phyloP scores from a whole-genome alignment of 2,113 vertebrate species.

The Festucalex cinctus region DNA sequence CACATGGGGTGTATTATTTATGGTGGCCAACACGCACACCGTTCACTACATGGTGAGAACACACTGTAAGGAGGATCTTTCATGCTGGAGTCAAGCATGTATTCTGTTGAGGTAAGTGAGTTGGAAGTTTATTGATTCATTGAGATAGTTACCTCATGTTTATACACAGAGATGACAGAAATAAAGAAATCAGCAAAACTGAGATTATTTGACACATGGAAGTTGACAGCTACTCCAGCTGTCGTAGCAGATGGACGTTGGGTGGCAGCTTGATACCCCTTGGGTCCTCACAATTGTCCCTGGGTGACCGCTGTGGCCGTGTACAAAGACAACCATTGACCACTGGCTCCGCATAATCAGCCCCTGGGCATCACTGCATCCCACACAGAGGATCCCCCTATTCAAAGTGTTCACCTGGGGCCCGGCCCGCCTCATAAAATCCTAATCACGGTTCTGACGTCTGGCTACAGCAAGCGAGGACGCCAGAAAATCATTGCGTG shows the following conservation, averaged over 20 bases:
- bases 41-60: background rate
- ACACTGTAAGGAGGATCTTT: conserved; percentile 6
- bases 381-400: conserved; percentile 39
- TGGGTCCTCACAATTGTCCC: conserved; percentile 55
- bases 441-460: conserved; percentile 57
- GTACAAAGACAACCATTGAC: conserved; percentile 58
- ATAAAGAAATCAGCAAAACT: conserved; percentile 40
- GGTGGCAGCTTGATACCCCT: conserved; percentile 38
- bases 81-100: conserved; percentile 29
- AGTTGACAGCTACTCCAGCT: conserved; percentile 56
- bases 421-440: conserved; percentile 54
- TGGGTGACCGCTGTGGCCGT: conserved; percentile 40
- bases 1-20: conserved; percentile 13
- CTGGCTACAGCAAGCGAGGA: conserved; percentile 14
- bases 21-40: background rate
- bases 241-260: conserved; percentile 74
- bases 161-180: conserved; percentile 26
- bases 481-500: conserved; percentile 45
- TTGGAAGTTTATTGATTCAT: conserved; percentile 40
- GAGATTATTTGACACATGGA: conserved; percentile 31
- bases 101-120: conserved; percentile 36
- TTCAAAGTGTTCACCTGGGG: conserved; percentile 62
- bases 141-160: conserved; percentile 42
- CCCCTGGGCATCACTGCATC: conserved; percentile 62
- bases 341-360: conserved; percentile 42